Evolutionary conservation across 2,888 invertebrate species (phyloP).

Genomic region (Galeruca laticollis): DNA sequence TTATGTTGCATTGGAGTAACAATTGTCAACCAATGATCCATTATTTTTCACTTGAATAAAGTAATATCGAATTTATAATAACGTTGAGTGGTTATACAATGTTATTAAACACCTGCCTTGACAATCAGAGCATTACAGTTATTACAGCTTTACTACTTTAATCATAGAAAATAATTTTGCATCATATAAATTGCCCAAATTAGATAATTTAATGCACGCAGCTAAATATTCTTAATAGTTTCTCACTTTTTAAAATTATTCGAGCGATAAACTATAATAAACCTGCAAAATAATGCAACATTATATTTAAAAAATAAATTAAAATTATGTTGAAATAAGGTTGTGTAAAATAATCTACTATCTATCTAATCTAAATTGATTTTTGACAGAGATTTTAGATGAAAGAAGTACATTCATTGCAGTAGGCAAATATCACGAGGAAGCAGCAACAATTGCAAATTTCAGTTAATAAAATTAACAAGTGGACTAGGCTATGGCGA

Average conservation of each 20-base stretch:
- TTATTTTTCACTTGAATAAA: not conserved
- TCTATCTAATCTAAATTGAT: too few relatives aligned
- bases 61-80: not conserved
- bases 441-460: too few relatives aligned
- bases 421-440: too few relatives aligned
- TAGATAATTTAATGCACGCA: not conserved
- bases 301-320: too few relatives aligned
- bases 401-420: too few relatives aligned
- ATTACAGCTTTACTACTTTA: slow-evolving; percentile 21
- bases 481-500: too few relatives aligned
- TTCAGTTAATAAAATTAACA: too few relatives aligned
- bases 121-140: slow-evolving; percentile 31
- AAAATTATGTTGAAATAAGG: too few relatives aligned
- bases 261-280: not conserved
- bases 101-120: slow-evolving; percentile 13
- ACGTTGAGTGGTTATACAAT: not conserved
- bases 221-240: not conserved
- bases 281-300: not conserved
- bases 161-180: slow-evolving; percentile 16
- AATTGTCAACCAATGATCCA: not conserved
- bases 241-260: not conserved
- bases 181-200: slow-evolving; percentile 20
- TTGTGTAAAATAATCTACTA: too few relatives aligned
- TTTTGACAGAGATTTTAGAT: too few relatives aligned
- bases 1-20: too few relatives aligned